Percentiles rank a stretch among this genome's conserved stretches.
Conservation (phyloP, 2,888 invertebrate species). For the Ophion ellenae region DNA sequence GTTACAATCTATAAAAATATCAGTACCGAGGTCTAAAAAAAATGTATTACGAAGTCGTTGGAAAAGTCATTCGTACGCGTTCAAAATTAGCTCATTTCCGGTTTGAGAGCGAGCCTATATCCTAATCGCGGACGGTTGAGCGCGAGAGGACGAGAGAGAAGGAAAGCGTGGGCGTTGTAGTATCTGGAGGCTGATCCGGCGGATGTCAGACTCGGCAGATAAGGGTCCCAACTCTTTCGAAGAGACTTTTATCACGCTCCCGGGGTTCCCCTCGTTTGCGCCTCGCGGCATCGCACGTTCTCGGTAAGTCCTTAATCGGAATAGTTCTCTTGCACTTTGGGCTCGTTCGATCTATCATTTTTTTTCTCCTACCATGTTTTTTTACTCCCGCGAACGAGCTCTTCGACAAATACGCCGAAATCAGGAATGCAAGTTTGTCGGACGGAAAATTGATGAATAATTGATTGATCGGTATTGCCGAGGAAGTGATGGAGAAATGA, state of each 20-base stretch:
- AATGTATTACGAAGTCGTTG: conserved; percentile 21
- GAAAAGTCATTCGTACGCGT: conserved; percentile 40
- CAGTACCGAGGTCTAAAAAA: neutral
- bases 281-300: conserved; percentile 56
- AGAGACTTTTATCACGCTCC: conserved; percentile 74
- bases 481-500: neutral
- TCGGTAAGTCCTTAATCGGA: conserved; percentile 52
- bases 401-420: conserved; percentile 60
- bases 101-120: conserved; percentile 59
- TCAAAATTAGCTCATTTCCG: conserved; percentile 62
- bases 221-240: conserved; percentile 81
- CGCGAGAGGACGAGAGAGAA: conserved; percentile 73
- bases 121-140: conserved; percentile 61
- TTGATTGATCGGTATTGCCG: no score
- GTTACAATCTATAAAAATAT: neutral
- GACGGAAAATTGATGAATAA: neutral
- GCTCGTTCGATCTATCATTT: neutral
- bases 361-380: conserved; percentile 45
- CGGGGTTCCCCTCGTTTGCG: conserved; percentile 60
- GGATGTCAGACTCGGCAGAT: conserved; percentile 81
- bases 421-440: neutral
- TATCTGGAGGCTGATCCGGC: conserved; percentile 83
- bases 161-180: conserved; percentile 82
- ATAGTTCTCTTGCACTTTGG: conserved; percentile 38
- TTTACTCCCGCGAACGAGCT: conserved; percentile 71